A percentile compares a stretch with the other conserved stretches of the same genome.
These are phyloP conservation scores for Chloebia gouldiae DNA, from an alignment of 2,113 vertebrate genomes.

Conservation along the genomic window DNA sequence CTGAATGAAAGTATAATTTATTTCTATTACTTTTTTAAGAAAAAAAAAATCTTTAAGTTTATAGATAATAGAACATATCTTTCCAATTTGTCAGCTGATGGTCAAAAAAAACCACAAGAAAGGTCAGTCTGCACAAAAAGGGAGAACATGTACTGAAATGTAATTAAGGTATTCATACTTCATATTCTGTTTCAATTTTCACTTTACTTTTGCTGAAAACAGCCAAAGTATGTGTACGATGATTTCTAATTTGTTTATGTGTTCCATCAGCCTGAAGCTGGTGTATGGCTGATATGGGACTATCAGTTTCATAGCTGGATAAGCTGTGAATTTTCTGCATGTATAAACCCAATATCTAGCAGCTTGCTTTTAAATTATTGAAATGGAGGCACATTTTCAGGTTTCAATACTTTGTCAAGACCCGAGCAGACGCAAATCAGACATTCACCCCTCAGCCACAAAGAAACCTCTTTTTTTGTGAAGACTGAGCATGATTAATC, in stretches of 20 bases:
- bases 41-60: not conserved
- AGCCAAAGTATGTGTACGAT: not conserved
- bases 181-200: not conserved
- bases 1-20: not conserved
- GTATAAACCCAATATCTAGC: not conserved
- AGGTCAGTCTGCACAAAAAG: not conserved
- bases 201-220: not conserved
- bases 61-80: not conserved
- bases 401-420: not conserved
- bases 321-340: not conserved
- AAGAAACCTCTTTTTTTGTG: not conserved
- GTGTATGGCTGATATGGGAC: not conserved
- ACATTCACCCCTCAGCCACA: not conserved
- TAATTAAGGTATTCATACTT: not conserved
- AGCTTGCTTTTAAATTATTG: not conserved
- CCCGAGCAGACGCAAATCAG: not conserved
- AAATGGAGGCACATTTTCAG: not conserved
- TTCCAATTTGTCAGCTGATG: not conserved
- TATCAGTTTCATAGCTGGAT: not conserved
- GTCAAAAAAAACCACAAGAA: not conserved
- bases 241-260: not conserved
- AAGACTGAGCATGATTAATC: not conserved
- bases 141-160: not conserved
- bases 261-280: not conserved
- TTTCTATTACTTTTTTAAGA: not conserved